Base-by-base conservation (phyloP, 2,888 invertebrate species). In the Zele albiditarsus region DNA sequence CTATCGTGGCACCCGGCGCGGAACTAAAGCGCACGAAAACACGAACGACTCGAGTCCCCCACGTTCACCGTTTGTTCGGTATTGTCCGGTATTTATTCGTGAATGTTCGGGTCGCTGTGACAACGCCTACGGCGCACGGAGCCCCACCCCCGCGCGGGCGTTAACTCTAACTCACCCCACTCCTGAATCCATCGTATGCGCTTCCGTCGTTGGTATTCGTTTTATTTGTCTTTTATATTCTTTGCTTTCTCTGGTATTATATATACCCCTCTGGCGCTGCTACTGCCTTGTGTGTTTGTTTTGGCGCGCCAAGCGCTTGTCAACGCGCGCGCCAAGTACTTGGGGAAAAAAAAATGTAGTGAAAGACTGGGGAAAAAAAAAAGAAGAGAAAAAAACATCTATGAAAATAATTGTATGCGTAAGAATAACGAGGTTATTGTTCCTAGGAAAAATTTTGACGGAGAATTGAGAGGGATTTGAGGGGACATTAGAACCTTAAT, bases 1-100 rank as follows among this genome's bases (percentile, higher is more conserved):
- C 89, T 88, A 78, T 87, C 87, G 85, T 86, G 89, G 87, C 89
- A 89, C 85, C 89, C 89, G 87, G 88, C 89, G 88, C 88, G 88
- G 84, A 88, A 89, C 89, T 89, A 89, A 88, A 84, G 84, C 86
- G 84, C 84, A 86, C 83, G 86, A 86, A 88, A 87, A 87, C 87
- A 88, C 83, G 80, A 81, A 82, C 82, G 70, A 68, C 63, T 78
- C 78, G 77, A 80, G 81, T 82, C 85, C 87, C 88, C 88, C 85
- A 85, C 85, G 81, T 83, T 84, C 84, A 8, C 10, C 74, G 63
- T 27, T 12, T 46, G 42, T 20, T 78, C 73, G 78, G 49, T 46
- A 38, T 28, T 12, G 23, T 16, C 68, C 73, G 73, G 58, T 8
- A 12, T 28, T 14, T 14, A n/a, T n/a, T 82, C 87, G 87, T 25